Evolutionary conservation across 2,888 invertebrate species (phyloP).

Genomic region (Epsilonema sp.): DNA sequence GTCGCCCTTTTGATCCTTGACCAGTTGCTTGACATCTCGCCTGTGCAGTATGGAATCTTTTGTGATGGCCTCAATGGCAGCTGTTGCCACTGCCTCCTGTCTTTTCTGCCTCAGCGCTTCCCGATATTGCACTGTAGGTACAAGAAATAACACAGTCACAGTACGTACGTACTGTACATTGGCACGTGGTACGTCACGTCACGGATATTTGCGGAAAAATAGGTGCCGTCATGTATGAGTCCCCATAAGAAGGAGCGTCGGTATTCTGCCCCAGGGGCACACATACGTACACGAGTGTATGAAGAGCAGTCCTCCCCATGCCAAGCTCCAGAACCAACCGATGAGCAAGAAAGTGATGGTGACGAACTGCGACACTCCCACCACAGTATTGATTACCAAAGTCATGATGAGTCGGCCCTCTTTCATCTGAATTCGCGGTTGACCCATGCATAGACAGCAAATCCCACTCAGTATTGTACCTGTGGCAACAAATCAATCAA

Average conservation of each 20-base stretch:
- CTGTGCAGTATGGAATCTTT: constrained; percentile 26
- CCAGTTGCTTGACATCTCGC: constrained; percentile 6
- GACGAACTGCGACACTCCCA: constrained; percentile 70
- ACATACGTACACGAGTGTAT: constrained; percentile 58
- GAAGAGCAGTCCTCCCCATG: constrained; percentile 87
- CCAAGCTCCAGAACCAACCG: constrained; percentile 91
- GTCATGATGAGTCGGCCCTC: constrained; percentile 58
- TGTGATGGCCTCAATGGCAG: constrained; percentile 27
- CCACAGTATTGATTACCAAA: constrained; percentile 60
- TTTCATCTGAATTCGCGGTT: constrained; percentile 60
- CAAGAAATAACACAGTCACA: too few relatives aligned
- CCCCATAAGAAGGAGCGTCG: too few relatives aligned
- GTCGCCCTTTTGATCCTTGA: constrained; percentile 2
- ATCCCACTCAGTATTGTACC: constrained; percentile 73
- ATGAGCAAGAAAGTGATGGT: constrained; percentile 66
- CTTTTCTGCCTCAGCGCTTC: constrained; percentile 26
- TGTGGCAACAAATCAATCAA: too few relatives aligned
- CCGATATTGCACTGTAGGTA: constrained; percentile 29
- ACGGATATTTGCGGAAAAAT: neutral
- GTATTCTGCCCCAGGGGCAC: too few relatives aligned
- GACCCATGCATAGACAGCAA: constrained; percentile 66
- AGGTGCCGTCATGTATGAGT: too few relatives aligned
- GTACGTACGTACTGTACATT: neutral
- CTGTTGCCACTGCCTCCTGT: constrained; percentile 25
- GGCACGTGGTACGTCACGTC: neutral